A percentile compares a stretch with the other conserved stretches of the same genome.
These are phyloP conservation scores for Oxygymnocypris stewartii DNA, from an alignment of 2,113 vertebrate genomes.

Conservation along the genomic window DNA sequence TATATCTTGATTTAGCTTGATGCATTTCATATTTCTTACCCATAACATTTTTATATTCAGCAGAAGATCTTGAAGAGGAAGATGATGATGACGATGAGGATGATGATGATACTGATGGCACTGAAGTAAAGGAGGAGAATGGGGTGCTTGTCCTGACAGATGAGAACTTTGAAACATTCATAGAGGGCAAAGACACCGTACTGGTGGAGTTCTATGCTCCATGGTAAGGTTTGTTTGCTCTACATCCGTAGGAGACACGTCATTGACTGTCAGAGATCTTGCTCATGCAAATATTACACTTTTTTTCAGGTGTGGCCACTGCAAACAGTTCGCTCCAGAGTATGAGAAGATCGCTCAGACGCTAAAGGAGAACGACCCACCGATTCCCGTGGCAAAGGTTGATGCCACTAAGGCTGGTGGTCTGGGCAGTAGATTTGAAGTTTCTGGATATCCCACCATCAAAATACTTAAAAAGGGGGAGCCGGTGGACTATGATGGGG, in stretches of 20 bases:
- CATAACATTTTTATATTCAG: constrained; percentile 46
- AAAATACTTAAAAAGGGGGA: constrained; percentile 96
- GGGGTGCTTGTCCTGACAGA: constrained; percentile 87
- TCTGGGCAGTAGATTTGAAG: constrained; percentile 84
- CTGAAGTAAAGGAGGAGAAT: constrained; percentile 92
- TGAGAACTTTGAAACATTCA: constrained; percentile 87
- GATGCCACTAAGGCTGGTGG: constrained; percentile 83
- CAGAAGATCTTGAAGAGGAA: constrained; percentile 53
- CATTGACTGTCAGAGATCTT: neutral
- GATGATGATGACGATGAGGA: constrained; percentile 70
- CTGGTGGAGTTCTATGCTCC: constrained; percentile 96
- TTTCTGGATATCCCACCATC: constrained; percentile 94
- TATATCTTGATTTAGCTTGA: constrained; percentile 66
- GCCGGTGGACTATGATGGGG: constrained; percentile 89
- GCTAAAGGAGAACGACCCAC: constrained; percentile 87
- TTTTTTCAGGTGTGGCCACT: constrained; percentile 91
- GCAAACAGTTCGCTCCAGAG: constrained; percentile 92
- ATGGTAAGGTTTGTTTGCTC: constrained; percentile 75
- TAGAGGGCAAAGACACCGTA: constrained; percentile 87
- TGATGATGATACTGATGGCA: constrained; percentile 65
- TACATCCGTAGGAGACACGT: neutral
- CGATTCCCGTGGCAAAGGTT: constrained; percentile 91
- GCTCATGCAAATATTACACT: constrained; percentile 22
- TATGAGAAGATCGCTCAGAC: constrained; percentile 92
- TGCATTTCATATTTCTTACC: constrained; percentile 65